A percentile compares a stretch with the other conserved stretches of the same genome.
phyloP scores from a whole-genome alignment of 2,113 vertebrate genomes.

The Cyrtonyx montezumae region DNA sequence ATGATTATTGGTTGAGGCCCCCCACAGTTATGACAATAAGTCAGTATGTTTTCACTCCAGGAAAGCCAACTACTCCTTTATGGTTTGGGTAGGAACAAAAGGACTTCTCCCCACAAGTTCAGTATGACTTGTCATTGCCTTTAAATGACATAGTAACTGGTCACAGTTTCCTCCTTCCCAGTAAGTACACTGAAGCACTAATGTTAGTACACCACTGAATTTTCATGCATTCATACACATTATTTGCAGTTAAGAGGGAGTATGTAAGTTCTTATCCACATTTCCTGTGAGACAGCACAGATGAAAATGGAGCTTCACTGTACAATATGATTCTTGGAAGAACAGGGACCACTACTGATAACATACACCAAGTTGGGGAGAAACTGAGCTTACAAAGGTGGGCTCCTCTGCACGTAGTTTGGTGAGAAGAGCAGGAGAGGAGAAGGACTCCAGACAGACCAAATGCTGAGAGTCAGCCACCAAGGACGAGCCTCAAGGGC shows the following conservation, averaged over 20 bases:
- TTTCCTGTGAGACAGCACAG: not conserved
- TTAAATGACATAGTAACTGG: not conserved
- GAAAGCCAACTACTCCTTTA: not conserved
- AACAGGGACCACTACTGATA: not conserved
- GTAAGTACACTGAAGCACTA: not conserved
- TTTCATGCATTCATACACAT: not conserved
- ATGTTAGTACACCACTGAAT: not conserved
- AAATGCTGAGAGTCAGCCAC: not conserved
- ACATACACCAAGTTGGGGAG: not conserved
- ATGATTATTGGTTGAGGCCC: not conserved
- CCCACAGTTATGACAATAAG: not conserved
- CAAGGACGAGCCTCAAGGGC: not conserved
- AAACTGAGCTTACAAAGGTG: fast-evolving
- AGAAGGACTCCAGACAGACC: not conserved
- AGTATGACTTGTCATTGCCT: not conserved
- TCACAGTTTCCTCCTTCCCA: not conserved
- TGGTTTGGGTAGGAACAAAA: not conserved
- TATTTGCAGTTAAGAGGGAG: not conserved
- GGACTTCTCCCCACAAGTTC: not conserved
- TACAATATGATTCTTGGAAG: not conserved
- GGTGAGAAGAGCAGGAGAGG: not conserved
- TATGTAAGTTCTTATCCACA: not conserved
- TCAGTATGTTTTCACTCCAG: not conserved
- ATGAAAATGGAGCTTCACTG: not conserved
- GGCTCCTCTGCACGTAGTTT: not conserved